Conservation (phyloP, 1,140 invertebrate genomes). For the Listronotus oregonensis region DNA sequence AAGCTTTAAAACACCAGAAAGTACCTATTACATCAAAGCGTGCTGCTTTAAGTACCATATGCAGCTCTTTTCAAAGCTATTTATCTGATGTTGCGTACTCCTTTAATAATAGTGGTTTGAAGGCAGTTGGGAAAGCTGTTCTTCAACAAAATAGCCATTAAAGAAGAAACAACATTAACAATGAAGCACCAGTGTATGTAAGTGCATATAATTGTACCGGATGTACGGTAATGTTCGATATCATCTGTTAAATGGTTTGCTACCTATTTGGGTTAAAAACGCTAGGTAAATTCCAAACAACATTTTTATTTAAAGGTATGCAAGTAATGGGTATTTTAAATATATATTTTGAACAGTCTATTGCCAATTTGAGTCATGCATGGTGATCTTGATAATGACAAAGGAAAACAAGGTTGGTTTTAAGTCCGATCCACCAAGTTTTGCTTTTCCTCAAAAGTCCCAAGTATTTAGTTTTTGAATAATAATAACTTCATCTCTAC, state of each 20-base stretch:
- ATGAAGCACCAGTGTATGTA: slow-evolving; percentile 21
- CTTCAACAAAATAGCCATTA: slow-evolving; percentile 29
- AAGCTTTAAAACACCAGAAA: slow-evolving; percentile 16
- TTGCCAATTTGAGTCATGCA: too few species aligned
- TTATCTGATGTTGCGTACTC: slow-evolving; percentile 36
- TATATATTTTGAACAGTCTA: too few species aligned
- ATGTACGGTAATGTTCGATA: slow-evolving; percentile 19
- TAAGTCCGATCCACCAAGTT: too few species aligned
- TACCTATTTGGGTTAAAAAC: slow-evolving; percentile 21
- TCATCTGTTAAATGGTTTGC: slow-evolving; percentile 14
- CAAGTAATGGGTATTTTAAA: too few species aligned
- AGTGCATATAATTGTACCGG: slow-evolving; percentile 28
- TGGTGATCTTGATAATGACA: too few species aligned
- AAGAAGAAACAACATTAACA: slow-evolving; percentile 32
- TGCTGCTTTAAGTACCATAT: slow-evolving; percentile 30
- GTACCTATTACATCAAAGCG: slow-evolving; percentile 30
- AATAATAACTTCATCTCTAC: too few species aligned
- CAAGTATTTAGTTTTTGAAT: too few species aligned
- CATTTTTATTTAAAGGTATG: too few species aligned
- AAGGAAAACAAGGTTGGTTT: too few species aligned
- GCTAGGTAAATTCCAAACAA: slow-evolving; percentile 3
- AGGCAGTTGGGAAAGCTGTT: slow-evolving; percentile 34
- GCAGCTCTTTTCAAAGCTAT: slow-evolving; percentile 28
- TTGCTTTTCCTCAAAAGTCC: too few species aligned
- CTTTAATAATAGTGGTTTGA: slow-evolving; percentile 34